These are phyloP conservation scores for Archips xylosteana DNA, from an alignment of 2,888 invertebrate species.

Conservation along the genomic window DNA sequence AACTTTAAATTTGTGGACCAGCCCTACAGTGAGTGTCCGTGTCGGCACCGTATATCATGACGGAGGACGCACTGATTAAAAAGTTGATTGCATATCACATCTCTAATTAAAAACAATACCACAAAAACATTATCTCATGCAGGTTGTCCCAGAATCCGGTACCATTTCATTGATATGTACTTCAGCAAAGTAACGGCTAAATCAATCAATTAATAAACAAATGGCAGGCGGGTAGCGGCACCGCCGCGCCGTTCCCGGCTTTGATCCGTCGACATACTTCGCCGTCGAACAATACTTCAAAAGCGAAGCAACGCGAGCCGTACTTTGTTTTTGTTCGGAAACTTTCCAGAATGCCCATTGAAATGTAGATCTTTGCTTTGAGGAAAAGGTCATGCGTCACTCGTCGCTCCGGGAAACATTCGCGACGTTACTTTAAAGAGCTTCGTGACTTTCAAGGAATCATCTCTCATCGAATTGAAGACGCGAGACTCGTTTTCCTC, in stretches of 20 bases:
- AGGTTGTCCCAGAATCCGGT: too few species aligned
- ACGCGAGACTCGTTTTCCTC: background rate
- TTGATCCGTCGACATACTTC: conserved; percentile 14
- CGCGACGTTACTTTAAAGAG: background rate
- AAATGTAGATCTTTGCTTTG: conserved; percentile 15
- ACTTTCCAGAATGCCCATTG: conserved; percentile 11
- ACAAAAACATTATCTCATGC: too few species aligned
- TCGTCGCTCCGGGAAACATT: background rate
- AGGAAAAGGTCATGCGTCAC: conserved; percentile 1
- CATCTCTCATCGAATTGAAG: conserved; percentile 1
- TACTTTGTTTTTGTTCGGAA: conserved; percentile 15
- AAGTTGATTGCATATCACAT: too few species aligned
- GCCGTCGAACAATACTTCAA: conserved; percentile 15
- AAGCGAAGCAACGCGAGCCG: conserved; percentile 5
- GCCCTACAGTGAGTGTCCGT: too few species aligned
- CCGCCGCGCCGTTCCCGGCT: background rate
- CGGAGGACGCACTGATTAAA: too few species aligned
- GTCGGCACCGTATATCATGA: too few species aligned
- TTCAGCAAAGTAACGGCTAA: background rate
- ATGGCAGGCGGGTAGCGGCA: background rate
- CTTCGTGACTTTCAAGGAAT: conserved; percentile 4
- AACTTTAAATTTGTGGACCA: too few species aligned
- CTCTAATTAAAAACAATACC: too few species aligned
- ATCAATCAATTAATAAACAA: background rate
- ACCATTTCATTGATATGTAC: too few species aligned